Percentiles rank a stretch among this genome's conserved stretches.
These are phyloP conservation scores for Dendrolimus pini DNA, from an alignment of 2,888 invertebrate genomes.

Conservation along the genomic window DNA sequence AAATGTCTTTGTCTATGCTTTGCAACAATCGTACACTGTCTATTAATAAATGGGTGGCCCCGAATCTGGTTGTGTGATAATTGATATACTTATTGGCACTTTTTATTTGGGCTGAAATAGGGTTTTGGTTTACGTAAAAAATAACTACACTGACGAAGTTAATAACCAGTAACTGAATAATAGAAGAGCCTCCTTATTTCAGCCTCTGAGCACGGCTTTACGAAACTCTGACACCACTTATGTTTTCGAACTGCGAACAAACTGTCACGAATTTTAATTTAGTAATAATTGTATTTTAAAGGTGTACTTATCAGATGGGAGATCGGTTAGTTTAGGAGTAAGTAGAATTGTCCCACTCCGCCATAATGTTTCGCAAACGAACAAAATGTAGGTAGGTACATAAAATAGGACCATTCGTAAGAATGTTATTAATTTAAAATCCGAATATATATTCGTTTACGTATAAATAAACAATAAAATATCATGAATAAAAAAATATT, in stretches of 20 bases:
- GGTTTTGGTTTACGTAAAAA: constrained; percentile 6
- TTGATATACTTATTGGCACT: constrained; percentile 57
- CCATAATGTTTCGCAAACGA: constrained; percentile 61
- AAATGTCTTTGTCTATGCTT: constrained; percentile 19
- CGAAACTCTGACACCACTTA: constrained; percentile 69
- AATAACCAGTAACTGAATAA: not conserved
- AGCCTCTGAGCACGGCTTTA: constrained; percentile 61
- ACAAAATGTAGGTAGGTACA: constrained; percentile 28
- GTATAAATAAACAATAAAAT: not conserved
- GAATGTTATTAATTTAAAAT: constrained; percentile 27
- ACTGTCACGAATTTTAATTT: constrained; percentile 55
- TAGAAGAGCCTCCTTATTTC: constrained; percentile 15
- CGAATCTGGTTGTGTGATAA: constrained; percentile 66
- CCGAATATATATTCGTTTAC: constrained; percentile 17
- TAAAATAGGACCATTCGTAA: constrained; percentile 18
- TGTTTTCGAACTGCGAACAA: constrained; percentile 32
- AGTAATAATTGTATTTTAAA: constrained; percentile 2
- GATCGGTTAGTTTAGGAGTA: constrained; percentile 1
- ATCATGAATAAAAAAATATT: not conserved
- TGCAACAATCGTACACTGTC: constrained; percentile 47
- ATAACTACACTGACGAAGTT: not conserved
- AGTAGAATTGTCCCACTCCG: constrained; percentile 38
- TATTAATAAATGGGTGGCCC: constrained; percentile 57
- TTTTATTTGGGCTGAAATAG: constrained; percentile 30
- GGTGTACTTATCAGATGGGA: not conserved